phyloP scores from a whole-genome alignment of 2,113 vertebrate genomes.

The Psilopsiagon aurifrons region DNA sequence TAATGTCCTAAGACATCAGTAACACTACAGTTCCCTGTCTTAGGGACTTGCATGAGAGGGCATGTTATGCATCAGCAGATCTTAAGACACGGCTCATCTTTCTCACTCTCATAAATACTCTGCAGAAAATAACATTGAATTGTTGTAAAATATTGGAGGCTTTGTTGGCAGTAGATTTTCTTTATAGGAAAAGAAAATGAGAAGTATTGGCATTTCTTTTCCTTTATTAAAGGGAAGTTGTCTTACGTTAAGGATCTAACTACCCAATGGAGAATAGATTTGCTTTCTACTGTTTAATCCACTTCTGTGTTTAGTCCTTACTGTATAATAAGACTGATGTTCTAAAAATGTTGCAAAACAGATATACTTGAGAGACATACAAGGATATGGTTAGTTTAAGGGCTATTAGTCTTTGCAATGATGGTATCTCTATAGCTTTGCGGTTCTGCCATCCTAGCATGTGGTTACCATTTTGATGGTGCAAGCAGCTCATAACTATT shows the following conservation, averaged over 20 bases:
- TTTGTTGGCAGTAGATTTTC: neutral
- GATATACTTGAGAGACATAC: neutral
- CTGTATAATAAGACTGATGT: neutral
- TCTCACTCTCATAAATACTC: neutral
- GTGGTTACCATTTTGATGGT: neutral
- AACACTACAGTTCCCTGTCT: neutral
- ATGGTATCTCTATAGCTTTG: neutral
- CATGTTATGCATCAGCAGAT: neutral
- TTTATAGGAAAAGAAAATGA: neutral
- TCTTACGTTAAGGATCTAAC: neutral
- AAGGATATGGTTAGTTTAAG: neutral
- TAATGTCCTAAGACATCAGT: neutral
- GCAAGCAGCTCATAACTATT: neutral
- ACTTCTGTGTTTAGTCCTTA: neutral
- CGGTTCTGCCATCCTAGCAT: neutral
- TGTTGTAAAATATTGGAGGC: neutral
- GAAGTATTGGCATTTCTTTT: neutral
- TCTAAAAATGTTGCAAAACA: neutral
- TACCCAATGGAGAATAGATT: neutral
- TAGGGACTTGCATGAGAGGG: neutral
- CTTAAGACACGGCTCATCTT: neutral
- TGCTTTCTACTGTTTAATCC: neutral
- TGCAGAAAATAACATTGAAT: neutral
- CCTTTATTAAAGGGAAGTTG: neutral
- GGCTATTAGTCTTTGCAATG: neutral